Percentiles rank a stretch among this genome's conserved stretches.
phyloP scores from a whole-genome alignment of 2,797 vertebrate genomes.

The Hydrophis major region DNA sequence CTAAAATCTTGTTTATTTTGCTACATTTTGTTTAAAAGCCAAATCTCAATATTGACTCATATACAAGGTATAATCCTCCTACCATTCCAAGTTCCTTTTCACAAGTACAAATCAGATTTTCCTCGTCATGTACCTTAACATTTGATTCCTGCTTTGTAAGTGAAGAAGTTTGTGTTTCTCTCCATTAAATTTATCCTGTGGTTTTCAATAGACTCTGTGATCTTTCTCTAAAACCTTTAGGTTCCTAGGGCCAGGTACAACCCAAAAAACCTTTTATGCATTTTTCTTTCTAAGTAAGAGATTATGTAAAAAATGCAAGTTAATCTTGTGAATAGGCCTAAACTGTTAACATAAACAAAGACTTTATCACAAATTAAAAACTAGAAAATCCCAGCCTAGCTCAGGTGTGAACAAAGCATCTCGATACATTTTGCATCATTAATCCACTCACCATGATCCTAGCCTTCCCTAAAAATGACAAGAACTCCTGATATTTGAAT shows the following conservation, averaged over 20 bases:
- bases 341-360: background rate
- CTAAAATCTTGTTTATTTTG: background rate
- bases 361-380: background rate
- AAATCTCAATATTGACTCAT: background rate
- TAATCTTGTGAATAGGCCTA: background rate
- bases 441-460: background rate
- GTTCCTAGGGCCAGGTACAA: background rate
- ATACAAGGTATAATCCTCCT: background rate
- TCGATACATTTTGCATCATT: background rate
- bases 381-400: background rate
- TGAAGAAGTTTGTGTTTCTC: background rate
- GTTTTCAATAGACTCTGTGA: background rate
- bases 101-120: background rate
- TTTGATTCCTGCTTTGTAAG: background rate
- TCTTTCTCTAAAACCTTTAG: background rate
- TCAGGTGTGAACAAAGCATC: background rate
- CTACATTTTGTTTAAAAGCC: background rate
- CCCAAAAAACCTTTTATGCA: background rate
- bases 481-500: background rate
- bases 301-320: background rate
- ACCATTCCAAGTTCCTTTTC: background rate
- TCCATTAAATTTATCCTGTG: background rate
- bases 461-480: background rate
- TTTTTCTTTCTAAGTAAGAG: background rate
- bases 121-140: background rate